These are phyloP conservation scores for Blastobasis adustella DNA, from an alignment of 2,888 invertebrate species.

Conservation along the genomic window DNA sequence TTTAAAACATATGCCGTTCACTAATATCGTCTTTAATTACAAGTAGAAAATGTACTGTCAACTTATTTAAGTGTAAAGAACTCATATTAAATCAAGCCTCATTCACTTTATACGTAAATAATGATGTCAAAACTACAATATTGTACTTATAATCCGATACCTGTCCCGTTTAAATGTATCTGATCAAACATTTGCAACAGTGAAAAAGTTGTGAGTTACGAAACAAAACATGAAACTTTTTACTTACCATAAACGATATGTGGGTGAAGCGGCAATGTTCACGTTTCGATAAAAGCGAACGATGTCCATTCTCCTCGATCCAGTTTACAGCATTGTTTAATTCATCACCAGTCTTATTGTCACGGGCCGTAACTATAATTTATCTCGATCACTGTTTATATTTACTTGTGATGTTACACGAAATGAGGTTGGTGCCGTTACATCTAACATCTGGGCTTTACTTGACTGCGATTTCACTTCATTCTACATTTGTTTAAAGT, in stretches of 20 bases:
- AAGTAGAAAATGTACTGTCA: too few species aligned
- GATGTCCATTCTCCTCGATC: slow-evolving; percentile 60
- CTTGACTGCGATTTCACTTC: slow-evolving; percentile 54
- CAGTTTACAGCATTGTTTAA: slow-evolving; percentile 63
- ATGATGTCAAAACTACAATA: too few species aligned
- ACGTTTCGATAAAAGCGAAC: slow-evolving; percentile 42
- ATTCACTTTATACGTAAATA: too few species aligned
- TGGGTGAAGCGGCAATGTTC: slow-evolving; percentile 60
- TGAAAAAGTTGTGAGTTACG: slow-evolving; percentile 51
- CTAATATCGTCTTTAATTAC: too few species aligned
- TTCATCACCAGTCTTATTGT: slow-evolving; percentile 52
- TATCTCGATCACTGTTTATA: slow-evolving; percentile 63
- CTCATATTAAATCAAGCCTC: too few species aligned
- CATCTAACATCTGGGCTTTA: slow-evolving; percentile 54
- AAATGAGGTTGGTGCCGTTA: slow-evolving; percentile 59
- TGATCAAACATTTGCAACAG: slow-evolving; percentile 10
- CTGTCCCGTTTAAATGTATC: too few species aligned
- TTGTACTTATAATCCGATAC: too few species aligned
- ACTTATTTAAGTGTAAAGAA: too few species aligned
- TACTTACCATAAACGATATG: slow-evolving; percentile 69
- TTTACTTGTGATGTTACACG: slow-evolving; percentile 58
- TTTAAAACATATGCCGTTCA: too few species aligned
- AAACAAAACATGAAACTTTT: slow-evolving; percentile 64
- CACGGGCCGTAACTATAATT: slow-evolving; percentile 39
- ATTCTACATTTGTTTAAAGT: slow-evolving; percentile 15